These are phyloP conservation scores for Hyalella azteca DNA, from an alignment of 2,888 invertebrate species.

Conservation along the genomic window DNA sequence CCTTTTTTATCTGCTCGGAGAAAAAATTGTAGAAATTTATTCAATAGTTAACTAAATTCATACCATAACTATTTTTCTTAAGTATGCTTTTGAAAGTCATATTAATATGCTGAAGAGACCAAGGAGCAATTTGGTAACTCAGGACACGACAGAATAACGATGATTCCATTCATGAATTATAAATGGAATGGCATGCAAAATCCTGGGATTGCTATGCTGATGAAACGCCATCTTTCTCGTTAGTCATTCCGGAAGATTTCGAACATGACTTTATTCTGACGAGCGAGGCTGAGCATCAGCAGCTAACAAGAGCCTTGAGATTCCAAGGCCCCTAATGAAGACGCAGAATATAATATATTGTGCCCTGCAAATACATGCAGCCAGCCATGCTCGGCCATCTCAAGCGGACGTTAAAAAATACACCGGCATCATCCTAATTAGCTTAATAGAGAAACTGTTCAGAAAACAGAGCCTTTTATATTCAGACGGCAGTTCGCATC, in stretches of 20 bases:
- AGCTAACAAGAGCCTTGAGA: conserved; percentile 20
- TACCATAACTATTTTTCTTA: too few species aligned
- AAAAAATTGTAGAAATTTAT: too few species aligned
- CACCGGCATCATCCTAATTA: conserved; percentile 26
- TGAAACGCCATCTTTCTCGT: conserved; percentile 34
- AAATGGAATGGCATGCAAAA: conserved; percentile 30
- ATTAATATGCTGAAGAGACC: conserved; percentile 5
- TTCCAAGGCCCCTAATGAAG: conserved; percentile 13
- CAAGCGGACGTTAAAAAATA: conserved; percentile 7
- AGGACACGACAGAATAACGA: conserved; percentile 14
- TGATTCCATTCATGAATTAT: conserved; percentile 32
- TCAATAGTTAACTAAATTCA: too few species aligned
- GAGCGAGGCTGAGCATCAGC: background rate
- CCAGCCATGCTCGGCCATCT: background rate
- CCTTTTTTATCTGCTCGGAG: too few species aligned
- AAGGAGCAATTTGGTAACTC: background rate
- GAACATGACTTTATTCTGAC: conserved; percentile 31
- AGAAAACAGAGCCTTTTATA: conserved; percentile 28
- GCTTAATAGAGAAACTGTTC: conserved; percentile 36
- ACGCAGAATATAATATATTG: conserved; percentile 21
- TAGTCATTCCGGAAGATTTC: conserved; percentile 16
- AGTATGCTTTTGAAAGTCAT: too few species aligned
- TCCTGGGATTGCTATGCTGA: background rate
- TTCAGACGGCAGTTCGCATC: conserved; percentile 21
- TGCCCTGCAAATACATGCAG: conserved; percentile 11